Evolutionary conservation across 2,888 invertebrate genomes (phyloP), one percentile per base, ranked within the genome.

Genomic region (Leucania comma): DNA sequence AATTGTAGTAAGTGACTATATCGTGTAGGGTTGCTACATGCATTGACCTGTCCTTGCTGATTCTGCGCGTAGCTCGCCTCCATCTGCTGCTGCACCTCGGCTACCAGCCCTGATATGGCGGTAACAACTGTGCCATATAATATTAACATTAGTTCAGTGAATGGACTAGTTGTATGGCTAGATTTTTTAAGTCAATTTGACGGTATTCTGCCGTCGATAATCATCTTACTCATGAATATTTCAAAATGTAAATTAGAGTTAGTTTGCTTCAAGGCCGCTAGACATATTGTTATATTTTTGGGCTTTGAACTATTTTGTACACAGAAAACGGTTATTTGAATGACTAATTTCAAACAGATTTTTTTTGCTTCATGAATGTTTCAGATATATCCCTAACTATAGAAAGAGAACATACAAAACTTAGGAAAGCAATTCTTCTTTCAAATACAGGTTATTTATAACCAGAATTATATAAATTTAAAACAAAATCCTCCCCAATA

Each of bases 61-160:
- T 91, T 93, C 90, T 93, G 93, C 86, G 91, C 92, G 93, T 93
- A 93, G 93, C 92, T 92, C 93, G 95, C 96, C 93, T 97, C 96
- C 96, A 97, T 95, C 96, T 97, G 97, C 92, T 97, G 97, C 95
- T 97, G 97, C 96, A 98, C 97, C 95, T 98, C 98, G 88, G 97
- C 97, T 96, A 98, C 97, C 94, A 98, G 97, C 93, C 97, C 97
- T 93, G 98, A 97, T 96, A 98, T 97, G 94, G 97, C 97, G 95
- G 97, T 97, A 94, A 97, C 97, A 96, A 98, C 97, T 98, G 97
- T 92, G 85, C 89, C 89, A 91, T 89, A 92, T 81, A 93, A 93
- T 79, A 75, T 78, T 59, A 78, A 68, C 38, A 82, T 89, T 89
- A 89, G 80, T 85, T 78, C 51, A 62, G 67, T 80, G n/a, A 26